Conservation (phyloP, 2,888 invertebrate genomes). For the Agonopterix subpropinquella region DNA sequence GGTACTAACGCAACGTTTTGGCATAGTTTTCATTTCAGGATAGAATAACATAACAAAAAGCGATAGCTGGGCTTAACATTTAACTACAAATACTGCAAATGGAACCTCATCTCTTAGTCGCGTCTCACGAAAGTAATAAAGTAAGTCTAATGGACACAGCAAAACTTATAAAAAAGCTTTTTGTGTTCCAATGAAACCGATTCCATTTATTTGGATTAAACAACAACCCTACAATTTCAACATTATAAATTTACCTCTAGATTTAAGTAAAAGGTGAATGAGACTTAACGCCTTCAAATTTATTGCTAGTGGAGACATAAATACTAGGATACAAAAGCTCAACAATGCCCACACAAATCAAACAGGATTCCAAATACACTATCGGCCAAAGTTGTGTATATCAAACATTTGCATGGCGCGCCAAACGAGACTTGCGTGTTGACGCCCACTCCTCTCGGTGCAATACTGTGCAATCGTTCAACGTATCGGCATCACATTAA, state of each 20-base stretch:
- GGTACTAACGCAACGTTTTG: no score
- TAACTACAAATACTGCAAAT: no score
- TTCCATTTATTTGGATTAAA: no score
- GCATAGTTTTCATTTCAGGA: no score
- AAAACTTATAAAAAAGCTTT: no score
- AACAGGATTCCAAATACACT: conserved; percentile 62
- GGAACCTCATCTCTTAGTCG: no score
- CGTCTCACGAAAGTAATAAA: no score
- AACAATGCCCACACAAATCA: conserved; percentile 69
- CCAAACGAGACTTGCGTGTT: conserved; percentile 59
- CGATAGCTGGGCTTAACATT: no score
- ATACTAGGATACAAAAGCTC: conserved; percentile 31
- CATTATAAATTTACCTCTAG: neutral
- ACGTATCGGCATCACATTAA: conserved; percentile 67
- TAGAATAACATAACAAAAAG: no score
- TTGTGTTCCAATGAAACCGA: no score
- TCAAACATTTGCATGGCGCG: conserved; percentile 60
- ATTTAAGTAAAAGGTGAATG: conserved; percentile 1
- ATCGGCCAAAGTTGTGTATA: conserved; percentile 48
- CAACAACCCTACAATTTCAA: no score
- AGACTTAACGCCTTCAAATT: neutral
- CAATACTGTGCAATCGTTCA: conserved; percentile 55
- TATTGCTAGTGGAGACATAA: conserved; percentile 6
- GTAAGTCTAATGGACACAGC: no score
- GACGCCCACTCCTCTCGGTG: conserved; percentile 55